Conservation (phyloP, 2,888 invertebrate species). For the Tinea trinotella region DNA sequence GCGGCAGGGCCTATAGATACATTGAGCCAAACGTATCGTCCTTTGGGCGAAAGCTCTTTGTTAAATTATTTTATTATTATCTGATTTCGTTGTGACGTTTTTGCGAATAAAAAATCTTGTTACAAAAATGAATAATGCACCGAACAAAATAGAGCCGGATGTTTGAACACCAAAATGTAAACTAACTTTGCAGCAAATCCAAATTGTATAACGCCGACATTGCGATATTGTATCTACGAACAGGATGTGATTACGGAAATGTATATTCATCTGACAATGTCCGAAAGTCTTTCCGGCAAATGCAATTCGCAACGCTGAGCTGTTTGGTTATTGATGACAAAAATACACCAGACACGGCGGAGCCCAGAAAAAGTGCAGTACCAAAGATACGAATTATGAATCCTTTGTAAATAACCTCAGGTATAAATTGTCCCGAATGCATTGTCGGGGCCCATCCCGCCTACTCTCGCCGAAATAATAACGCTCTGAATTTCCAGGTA, state of each 20-base stretch:
- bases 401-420: conserved; percentile 62
- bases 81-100: neutral
- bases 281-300: conserved; percentile 21
- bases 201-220: conserved; percentile 43
- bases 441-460: conserved; percentile 52
- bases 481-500: conserved; percentile 50
- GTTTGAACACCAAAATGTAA: conserved; percentile 45
- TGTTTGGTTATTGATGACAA: conserved; percentile 31
- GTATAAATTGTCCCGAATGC: conserved; percentile 51
- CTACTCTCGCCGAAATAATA: conserved; percentile 57
- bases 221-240: conserved; percentile 27
- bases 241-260: conserved; percentile 52
- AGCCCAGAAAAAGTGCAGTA: conserved; percentile 33
- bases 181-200: conserved; percentile 41
- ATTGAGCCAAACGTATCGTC: neutral
- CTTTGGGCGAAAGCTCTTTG: too few species aligned
- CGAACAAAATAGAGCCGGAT: conserved; percentile 48
- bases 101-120: neutral
- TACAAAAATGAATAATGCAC: neutral
- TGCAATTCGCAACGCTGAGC: conserved; percentile 41
- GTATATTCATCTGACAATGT: conserved; percentile 30
- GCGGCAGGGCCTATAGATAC: neutral
- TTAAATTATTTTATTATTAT: too few species aligned
- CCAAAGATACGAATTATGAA: conserved; percentile 32
- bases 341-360: conserved; percentile 48